These are phyloP conservation scores for Peromyscus melanophrys DNA, from an alignment of 2,797 vertebrate species.

Conservation along the genomic window DNA sequence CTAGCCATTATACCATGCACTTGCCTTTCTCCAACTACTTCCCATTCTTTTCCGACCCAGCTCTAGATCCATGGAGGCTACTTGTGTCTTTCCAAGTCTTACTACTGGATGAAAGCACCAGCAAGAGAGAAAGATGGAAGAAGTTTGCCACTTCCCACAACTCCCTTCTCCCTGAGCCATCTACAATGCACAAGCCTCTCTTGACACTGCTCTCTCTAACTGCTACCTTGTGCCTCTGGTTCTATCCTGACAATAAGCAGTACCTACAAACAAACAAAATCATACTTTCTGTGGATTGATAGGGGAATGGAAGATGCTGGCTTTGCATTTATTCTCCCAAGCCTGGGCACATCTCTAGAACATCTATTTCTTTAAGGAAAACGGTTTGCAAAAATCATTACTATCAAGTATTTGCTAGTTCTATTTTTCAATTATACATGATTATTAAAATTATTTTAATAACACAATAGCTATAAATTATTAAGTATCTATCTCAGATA, in stretches of 20 bases:
- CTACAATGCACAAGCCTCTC: neutral
- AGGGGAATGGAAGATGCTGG: neutral
- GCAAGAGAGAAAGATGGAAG: neutral
- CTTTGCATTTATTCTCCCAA: neutral
- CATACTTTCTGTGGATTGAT: neutral
- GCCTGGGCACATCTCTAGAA: neutral
- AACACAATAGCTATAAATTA: constrained; percentile 20
- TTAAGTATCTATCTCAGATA: neutral
- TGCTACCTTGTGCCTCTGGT: neutral
- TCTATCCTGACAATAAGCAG: neutral
- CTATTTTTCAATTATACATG: neutral
- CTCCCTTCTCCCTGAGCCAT: neutral
- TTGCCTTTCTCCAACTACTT: no score
- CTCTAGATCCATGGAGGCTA: neutral
- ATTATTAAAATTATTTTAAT: constrained; percentile 11
- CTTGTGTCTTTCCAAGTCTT: no score
- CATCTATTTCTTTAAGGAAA: neutral
- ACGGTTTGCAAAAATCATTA: neutral
- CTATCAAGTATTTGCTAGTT: constrained; percentile 11
- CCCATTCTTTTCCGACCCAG: neutral
- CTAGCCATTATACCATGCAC: no score
- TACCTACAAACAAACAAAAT: neutral
- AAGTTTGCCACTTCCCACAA: neutral
- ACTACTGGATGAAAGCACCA: neutral
- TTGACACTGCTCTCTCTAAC: neutral